phyloP scores from a whole-genome alignment of 2,797 vertebrate species.

The Hemitrygon akajei region DNA sequence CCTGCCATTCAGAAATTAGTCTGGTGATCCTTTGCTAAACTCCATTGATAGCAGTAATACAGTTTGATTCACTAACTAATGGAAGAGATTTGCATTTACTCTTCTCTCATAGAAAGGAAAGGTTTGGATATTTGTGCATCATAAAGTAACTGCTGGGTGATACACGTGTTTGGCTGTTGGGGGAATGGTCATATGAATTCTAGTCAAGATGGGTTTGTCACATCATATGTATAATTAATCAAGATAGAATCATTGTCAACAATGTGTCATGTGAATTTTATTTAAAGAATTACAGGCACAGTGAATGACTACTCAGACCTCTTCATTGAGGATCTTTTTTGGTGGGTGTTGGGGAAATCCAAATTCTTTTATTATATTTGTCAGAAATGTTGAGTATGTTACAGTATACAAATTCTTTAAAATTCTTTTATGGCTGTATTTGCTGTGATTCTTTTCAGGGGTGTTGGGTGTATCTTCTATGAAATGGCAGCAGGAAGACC shows the following conservation, averaged over 20 bases:
- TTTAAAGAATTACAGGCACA: neutral
- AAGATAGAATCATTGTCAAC: neutral
- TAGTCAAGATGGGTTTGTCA: neutral
- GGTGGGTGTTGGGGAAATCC: neutral
- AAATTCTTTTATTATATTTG: neutral
- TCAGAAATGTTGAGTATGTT: neutral
- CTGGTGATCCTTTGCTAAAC: too few relatives aligned
- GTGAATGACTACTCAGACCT: neutral
- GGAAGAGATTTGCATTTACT: neutral
- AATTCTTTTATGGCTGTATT: neutral
- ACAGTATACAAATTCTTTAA: neutral
- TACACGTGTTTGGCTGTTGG: neutral
- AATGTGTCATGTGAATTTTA: neutral
- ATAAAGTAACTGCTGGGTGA: neutral
- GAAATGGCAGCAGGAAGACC: slow-evolving; percentile 98
- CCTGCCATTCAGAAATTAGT: too few relatives aligned
- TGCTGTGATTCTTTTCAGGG: slow-evolving; percentile 57
- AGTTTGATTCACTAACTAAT: neutral
- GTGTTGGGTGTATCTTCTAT: slow-evolving; percentile 91
- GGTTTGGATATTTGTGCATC: neutral
- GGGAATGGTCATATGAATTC: neutral
- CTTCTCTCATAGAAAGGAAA: neutral
- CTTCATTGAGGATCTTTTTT: neutral
- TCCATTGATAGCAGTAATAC: too few relatives aligned
- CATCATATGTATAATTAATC: neutral